Conservation (phyloP, 2,888 invertebrate species). For the Spisula solida region DNA sequence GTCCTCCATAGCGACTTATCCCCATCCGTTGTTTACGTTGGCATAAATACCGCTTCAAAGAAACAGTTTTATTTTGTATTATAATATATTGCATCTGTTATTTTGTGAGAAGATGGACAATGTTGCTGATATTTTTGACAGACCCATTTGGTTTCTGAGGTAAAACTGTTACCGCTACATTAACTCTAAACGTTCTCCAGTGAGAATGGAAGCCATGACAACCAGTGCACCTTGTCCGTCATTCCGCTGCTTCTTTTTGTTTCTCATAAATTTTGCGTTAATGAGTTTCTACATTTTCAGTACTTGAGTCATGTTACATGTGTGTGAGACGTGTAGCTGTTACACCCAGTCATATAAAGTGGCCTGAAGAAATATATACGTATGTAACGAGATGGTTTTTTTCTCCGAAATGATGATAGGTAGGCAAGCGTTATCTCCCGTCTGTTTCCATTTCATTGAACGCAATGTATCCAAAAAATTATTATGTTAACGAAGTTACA, state of each 20-base stretch:
- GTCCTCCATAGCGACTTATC: no score
- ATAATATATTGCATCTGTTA: not conserved
- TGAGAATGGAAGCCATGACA: not conserved
- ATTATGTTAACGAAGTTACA: no score
- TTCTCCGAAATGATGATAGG: no score
- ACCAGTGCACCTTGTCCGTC: conserved; percentile 6
- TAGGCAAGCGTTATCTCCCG: no score
- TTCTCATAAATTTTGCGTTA: not conserved
- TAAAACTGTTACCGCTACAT: not conserved
- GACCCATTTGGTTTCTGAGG: not conserved
- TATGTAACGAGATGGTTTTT: no score
- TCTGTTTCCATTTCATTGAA: no score
- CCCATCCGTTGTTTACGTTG: not conserved
- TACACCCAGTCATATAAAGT: not conserved
- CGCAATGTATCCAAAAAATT: no score
- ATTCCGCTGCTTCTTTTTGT: not conserved
- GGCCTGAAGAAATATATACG: no score
- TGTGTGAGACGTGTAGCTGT: not conserved
- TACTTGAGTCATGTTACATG: not conserved
- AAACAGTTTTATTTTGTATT: not conserved
- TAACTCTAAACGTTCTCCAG: conserved; percentile 12
- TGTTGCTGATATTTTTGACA: conserved; percentile 6
- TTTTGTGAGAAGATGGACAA: not conserved
- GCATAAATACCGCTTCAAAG: not conserved
- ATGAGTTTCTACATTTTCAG: conserved; percentile 9